Evolutionary conservation across 2,888 invertebrate genomes (phyloP), one percentile per base, ranked within the genome.

Genomic region (Mythimna pallens): DNA sequence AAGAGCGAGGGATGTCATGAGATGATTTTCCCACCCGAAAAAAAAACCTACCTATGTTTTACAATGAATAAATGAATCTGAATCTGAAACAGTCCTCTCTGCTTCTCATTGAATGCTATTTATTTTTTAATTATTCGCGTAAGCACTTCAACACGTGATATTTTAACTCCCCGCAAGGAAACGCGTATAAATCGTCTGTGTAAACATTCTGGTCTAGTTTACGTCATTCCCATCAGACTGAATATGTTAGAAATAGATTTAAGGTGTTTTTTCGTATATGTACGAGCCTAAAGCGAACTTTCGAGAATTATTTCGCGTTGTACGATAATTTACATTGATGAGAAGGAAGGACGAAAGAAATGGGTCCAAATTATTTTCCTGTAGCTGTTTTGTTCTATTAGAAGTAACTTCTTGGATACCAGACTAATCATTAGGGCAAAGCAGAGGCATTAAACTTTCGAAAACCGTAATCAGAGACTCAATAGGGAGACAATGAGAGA

Each of bases 81-180:
- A n/a, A n/a, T n/a, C n/a, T n/a, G n/a, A n/a, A n/a, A n/a, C 55
- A 36, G 57, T 12, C 61, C 30, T 65, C 14, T 43, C 43, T 47
- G 57, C 59, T 71, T 70, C 17, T 54, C 43, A 34, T 10, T 65
- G 40, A n/a, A 22, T 69, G 20, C 50, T 61, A 59, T 77, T 67
- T 70, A 67, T 81, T 70, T 72, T 81, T 78, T 78, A 78, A 78
- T 74, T 81, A 70, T 70, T 50, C 25, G 14, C 34, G 43, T 73
- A 59, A n/a, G 57, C 63, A 50, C 14, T 40, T 65, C 52, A 65
- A n/a, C 78, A 65, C 65, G 65, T 58, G 34, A 57, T 73, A 64
- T 54, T 67, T 78, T 75, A 70, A 36, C 57, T 70, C 65, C 54
- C 40, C 25, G 63, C 66, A 63, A 66, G 59, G 70, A 69, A 81